phyloP scores from a whole-genome alignment of 2,113 vertebrate species.

The Eudorcas thomsonii region DNA sequence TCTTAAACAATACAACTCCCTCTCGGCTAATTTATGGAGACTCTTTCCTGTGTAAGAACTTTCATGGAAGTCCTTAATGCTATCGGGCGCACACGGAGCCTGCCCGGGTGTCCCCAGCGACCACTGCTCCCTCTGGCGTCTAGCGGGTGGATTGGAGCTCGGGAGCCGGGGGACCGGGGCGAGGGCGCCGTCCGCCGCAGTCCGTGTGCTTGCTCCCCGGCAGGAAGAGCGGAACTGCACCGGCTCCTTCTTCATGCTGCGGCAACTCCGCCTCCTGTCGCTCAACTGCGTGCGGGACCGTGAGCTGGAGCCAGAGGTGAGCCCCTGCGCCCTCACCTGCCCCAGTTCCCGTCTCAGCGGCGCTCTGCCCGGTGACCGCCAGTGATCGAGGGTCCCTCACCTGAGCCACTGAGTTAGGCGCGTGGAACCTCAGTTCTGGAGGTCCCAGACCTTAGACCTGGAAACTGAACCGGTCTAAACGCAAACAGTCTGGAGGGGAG shows the following conservation, averaged over 20 bases:
- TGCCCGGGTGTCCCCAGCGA: background rate
- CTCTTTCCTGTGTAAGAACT: background rate
- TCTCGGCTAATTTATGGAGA: background rate
- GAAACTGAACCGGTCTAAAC: background rate
- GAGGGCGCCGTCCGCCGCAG: background rate
- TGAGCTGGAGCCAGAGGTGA: background rate
- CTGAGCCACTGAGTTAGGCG: rapidly evolving
- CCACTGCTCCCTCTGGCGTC: background rate
- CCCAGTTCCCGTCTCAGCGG: background rate
- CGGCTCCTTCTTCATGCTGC: rapidly evolving
- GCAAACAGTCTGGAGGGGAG: background rate
- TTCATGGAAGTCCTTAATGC: background rate
- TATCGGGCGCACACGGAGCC: background rate
- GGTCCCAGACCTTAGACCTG: background rate
- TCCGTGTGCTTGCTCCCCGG: rapidly evolving
- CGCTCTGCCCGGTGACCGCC: no score
- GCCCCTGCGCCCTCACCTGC: background rate
- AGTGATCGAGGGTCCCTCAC: background rate
- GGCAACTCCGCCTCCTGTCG: rapidly evolving
- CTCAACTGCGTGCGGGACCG: background rate
- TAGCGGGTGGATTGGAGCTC: background rate
- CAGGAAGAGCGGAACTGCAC: slow-evolving; percentile 29
- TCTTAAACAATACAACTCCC: background rate
- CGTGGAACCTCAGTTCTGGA: background rate
- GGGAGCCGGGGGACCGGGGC: background rate